Conservation (phyloP, 2,113 vertebrate species). For the Eonycteris spelaea region DNA sequence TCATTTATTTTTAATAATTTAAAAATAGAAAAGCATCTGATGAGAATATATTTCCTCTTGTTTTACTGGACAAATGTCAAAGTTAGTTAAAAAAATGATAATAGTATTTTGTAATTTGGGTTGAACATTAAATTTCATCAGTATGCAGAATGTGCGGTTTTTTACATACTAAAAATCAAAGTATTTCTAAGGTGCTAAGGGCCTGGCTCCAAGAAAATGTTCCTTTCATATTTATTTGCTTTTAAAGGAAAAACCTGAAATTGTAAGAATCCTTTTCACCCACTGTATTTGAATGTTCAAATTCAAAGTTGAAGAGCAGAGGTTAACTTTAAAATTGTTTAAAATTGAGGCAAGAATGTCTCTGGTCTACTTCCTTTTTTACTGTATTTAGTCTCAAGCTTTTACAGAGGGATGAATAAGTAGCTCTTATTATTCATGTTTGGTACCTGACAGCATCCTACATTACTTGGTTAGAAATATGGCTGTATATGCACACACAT, state of each 20-base stretch:
- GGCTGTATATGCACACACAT: neutral
- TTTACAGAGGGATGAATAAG: neutral
- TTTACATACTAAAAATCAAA: neutral
- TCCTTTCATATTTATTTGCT: neutral
- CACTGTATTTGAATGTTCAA: neutral
- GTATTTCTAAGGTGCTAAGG: neutral
- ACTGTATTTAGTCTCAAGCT: neutral
- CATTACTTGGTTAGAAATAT: neutral
- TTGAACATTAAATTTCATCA: neutral
- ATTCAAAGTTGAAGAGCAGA: neutral
- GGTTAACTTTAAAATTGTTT: neutral
- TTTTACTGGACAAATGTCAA: neutral
- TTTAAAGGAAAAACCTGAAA: neutral
- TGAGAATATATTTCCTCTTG: neutral
- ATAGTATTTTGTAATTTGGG: neutral
- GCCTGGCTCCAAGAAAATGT: neutral
- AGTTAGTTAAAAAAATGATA: neutral
- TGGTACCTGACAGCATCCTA: neutral
- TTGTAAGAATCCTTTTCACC: neutral
- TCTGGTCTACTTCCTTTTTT: neutral
- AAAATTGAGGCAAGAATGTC: neutral
- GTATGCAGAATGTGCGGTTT: neutral
- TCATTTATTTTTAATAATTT: slow-evolving; percentile 19
- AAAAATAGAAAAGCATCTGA: slow-evolving; percentile 1
- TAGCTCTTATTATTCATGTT: neutral